A percentile compares a stretch with the other conserved stretches of the same genome.
phyloP scores from a whole-genome alignment of 2,797 vertebrate species.

The Thunnus albacares region DNA sequence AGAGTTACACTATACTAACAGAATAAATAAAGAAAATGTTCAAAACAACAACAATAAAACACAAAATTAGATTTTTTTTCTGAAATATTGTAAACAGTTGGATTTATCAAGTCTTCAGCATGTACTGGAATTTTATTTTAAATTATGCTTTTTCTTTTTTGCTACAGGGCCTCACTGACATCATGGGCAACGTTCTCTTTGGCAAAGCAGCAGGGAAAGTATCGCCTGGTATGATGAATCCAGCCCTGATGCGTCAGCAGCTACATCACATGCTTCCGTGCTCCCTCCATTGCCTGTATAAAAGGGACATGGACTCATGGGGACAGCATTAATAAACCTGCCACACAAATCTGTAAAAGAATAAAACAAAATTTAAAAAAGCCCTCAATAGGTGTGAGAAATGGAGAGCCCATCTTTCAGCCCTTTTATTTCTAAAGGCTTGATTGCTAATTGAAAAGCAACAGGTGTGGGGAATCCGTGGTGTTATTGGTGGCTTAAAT shows the following conservation, averaged over 20 bases:
- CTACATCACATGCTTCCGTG: conserved; percentile 14
- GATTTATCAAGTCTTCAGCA: too few species aligned
- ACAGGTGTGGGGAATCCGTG: conserved; percentile 9
- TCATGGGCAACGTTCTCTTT: background rate
- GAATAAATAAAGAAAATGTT: too few species aligned
- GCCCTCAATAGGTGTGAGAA: background rate
- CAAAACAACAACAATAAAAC: too few species aligned
- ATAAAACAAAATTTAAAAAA: too few species aligned
- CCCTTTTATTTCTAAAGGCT: background rate
- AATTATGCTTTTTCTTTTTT: background rate
- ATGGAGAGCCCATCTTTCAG: background rate
- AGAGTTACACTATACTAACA: too few species aligned
- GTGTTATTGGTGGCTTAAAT: background rate
- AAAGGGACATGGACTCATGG: background rate
- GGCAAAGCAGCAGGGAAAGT: conserved; percentile 9
- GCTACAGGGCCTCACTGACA: background rate
- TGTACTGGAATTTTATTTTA: background rate
- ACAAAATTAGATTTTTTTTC: too few species aligned
- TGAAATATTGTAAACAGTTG: too few species aligned
- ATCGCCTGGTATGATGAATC: background rate
- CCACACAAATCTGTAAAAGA: conserved; percentile 1
- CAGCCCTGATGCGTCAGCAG: conserved; percentile 16
- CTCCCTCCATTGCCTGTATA: conserved; percentile 6
- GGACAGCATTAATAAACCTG: conserved; percentile 1
- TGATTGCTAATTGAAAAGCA: conserved; percentile 20